phyloP scores from a whole-genome alignment of 1,140 invertebrate genomes.

The Notospermus geniculatus region DNA sequence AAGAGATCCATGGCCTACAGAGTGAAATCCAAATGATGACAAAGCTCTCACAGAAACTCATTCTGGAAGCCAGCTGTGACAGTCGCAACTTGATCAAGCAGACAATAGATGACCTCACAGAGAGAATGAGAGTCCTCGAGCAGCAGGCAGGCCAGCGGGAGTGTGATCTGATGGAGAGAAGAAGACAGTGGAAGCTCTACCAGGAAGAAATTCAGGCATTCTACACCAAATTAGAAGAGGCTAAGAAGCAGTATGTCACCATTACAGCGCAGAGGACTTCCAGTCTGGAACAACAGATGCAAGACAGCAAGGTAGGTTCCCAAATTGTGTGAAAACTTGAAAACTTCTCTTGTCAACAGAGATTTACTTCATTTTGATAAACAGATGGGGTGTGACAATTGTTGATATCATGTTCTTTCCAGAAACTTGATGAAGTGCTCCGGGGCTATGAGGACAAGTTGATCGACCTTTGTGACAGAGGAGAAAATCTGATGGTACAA shows the following conservation, averaged over 20 bases:
- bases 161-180: not conserved
- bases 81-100: constrained; percentile 37
- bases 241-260: too few species aligned
- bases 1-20: constrained; percentile 38
- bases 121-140: constrained; percentile 36
- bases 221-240: too few species aligned
- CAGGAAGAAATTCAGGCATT: not conserved
- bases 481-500: constrained; percentile 28
- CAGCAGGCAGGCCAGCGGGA: constrained; percentile 30
- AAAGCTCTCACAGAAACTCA: constrained; percentile 29
- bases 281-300: too few species aligned
- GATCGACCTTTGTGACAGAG: constrained; percentile 31
- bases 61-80: constrained; percentile 30
- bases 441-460: constrained; percentile 40
- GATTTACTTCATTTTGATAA: too few species aligned
- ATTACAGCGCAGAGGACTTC: too few species aligned
- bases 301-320: too few species aligned
- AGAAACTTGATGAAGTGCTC: constrained; percentile 43
- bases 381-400: too few species aligned
- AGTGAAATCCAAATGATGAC: constrained; percentile 36
- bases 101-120: constrained; percentile 35
- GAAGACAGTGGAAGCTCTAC: not conserved
- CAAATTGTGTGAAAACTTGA: too few species aligned
- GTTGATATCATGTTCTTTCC: too few species aligned
- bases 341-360: too few species aligned